Base-by-base conservation (phyloP, 2,797 vertebrate genomes). In the Coccyzus lansbergi region DNA sequence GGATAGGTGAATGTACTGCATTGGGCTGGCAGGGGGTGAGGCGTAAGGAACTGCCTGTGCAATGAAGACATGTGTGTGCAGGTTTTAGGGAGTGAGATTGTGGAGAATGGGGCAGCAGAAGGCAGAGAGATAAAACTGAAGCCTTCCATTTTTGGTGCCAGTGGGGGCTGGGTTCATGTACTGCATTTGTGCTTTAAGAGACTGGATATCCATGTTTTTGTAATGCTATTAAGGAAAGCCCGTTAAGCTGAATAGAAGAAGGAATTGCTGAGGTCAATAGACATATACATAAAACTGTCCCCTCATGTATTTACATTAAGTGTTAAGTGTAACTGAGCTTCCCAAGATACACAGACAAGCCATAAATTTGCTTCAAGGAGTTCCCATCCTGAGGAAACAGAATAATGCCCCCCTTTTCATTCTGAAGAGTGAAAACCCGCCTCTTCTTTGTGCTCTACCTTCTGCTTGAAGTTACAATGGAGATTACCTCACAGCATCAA, bases 311-410 rank as follows among this genome's bases (percentile, higher is more conserved):
- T 83, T 6, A 2, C 26, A 7, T 33, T 28, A 78, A 78, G 34
- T 22, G 40, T 67, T 79, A 84, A 58, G 36, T 15, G 34, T 68
- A 86, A 71, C 53, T 52, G 53, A 86, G 38, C 42, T 93, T 95
- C 62, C 64, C 62, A 62, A 65, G 76, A 42, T 51, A 48, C n/a
- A 68, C 68, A 31, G 20, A 68, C 0, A 0, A 26, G 88, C 53
- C 31, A 24, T 58, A 87, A 62, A 81, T 33, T 83, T 83, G 38
- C 12, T 36, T 86, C 51, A 29, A 67, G 49, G 55, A 67, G 65
- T 84, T 68, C 52, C 13, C 5, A 7, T 74, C 44, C 28, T 15
- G 16, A 80, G 31, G 24, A 89, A 93, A 80, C 33, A 74, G 68
- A 91, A 62, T 24, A 80, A 24, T 29, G 31, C 29, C 56, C n/a